phyloP scores from a whole-genome alignment of 2,888 invertebrate genomes.

The Clanis bilineata region DNA sequence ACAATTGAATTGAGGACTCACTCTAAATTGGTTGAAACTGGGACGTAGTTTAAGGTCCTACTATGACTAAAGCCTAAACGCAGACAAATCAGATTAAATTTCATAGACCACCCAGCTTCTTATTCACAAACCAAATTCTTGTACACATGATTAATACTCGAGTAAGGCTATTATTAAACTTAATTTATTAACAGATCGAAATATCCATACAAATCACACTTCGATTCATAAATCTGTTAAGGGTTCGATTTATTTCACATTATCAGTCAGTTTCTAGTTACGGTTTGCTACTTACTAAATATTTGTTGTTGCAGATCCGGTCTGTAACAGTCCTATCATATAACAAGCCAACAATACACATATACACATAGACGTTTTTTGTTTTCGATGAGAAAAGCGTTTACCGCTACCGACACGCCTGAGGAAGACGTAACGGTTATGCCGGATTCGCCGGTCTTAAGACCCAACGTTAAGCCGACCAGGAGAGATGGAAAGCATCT shows the following conservation, averaged over 20 bases:
- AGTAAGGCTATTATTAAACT: not conserved
- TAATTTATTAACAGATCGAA: not conserved
- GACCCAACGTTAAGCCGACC: too few species aligned
- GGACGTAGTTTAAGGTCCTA: too few species aligned
- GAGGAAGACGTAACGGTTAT: too few species aligned
- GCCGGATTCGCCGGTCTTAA: too few species aligned
- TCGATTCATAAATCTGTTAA: not conserved
- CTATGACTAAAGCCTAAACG: not conserved
- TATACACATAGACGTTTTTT: too few species aligned
- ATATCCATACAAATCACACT: not conserved
- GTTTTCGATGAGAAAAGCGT: too few species aligned
- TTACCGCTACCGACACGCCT: too few species aligned
- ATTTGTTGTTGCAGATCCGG: not conserved
- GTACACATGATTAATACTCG: not conserved
- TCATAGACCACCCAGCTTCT: not conserved
- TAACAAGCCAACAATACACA: too few species aligned
- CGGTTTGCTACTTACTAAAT: not conserved
- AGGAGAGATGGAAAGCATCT: too few species aligned
- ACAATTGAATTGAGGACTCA: too few species aligned
- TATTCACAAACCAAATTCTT: not conserved
- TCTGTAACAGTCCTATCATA: too few species aligned
- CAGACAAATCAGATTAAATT: not conserved
- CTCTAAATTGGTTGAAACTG: too few species aligned
- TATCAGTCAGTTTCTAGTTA: not conserved
- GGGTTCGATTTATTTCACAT: not conserved